Percentiles rank a stretch among this genome's conserved stretches.
These are phyloP conservation scores for Mayetiola destructor DNA, from an alignment of 2,888 invertebrate genomes.

Conservation along the genomic window DNA sequence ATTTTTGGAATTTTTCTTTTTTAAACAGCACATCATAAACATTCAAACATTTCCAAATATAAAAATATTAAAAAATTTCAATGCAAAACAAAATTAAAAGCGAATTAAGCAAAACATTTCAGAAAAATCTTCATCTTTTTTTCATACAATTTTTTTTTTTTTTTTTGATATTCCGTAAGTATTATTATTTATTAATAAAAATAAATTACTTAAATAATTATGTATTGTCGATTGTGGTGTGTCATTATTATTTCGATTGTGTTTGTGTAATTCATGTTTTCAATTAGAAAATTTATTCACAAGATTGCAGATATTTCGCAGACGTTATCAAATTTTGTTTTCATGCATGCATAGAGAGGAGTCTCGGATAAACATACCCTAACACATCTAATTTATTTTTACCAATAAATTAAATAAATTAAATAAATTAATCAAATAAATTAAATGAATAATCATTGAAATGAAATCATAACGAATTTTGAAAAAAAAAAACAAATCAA, in stretches of 20 bases:
- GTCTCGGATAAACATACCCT: neutral
- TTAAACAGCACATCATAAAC: too few relatives aligned
- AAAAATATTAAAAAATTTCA: neutral
- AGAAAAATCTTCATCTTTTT: neutral
- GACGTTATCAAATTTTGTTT: neutral
- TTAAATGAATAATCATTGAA: neutral
- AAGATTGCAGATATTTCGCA: too few relatives aligned
- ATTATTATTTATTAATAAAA: neutral
- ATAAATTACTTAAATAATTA: constrained; percentile 12
- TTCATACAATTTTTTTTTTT: neutral
- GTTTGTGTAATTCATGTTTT: neutral
- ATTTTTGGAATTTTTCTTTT: neutral
- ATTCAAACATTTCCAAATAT: neutral
- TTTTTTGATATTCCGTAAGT: neutral
- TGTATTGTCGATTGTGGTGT: constrained; percentile 9
- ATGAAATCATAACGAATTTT: too few relatives aligned
- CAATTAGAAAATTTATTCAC: neutral
- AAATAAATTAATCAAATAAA: constrained; percentile 8
- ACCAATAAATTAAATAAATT: neutral
- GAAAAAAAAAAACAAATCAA: too few relatives aligned
- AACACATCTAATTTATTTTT: neutral
- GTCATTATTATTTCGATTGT: neutral
- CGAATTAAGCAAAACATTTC: neutral
- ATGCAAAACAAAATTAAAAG: neutral
- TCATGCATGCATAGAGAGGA: neutral